A percentile compares a stretch with the other conserved stretches of the same genome.
Conservation (phyloP, 2,113 vertebrate species). For the Catharus fuscescens region DNA sequence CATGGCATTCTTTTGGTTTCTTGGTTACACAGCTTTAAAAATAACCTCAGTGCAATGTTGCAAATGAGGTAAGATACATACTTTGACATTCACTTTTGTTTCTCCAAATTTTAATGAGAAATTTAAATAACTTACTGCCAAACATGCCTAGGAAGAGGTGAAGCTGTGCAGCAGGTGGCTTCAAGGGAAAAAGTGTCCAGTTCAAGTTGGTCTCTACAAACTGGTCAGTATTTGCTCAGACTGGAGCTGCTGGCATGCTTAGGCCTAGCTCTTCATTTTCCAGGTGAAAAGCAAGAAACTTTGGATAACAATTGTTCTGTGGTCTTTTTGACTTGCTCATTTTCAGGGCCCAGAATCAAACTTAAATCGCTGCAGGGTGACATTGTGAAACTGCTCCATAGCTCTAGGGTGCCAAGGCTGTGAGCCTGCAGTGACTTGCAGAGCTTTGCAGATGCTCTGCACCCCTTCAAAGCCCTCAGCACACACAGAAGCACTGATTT, state of each 20-base stretch:
- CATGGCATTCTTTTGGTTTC: slow-evolving; percentile 48
- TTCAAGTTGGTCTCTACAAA: neutral
- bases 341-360: neutral
- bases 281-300: neutral
- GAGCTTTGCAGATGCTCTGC: neutral
- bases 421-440: neutral
- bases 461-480: neutral
- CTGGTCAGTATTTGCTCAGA: neutral
- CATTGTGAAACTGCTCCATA: neutral
- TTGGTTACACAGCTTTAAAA: slow-evolving; percentile 50
- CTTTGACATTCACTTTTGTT: slow-evolving; percentile 55
- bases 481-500: accelerated
- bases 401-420: neutral
- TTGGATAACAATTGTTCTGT: neutral
- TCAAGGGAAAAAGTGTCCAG: neutral
- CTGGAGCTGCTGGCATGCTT: neutral
- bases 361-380: neutral
- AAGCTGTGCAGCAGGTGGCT: neutral
- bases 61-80: slow-evolving; percentile 18
- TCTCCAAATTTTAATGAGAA: slow-evolving; percentile 51
- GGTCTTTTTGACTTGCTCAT: neutral
- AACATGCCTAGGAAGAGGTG: neutral
- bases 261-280: neutral
- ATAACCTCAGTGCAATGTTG: slow-evolving; percentile 30
- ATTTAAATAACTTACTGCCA: slow-evolving; percentile 23